Evolutionary conservation across 2,888 invertebrate species (phyloP), one percentile per base, ranked within the genome.

Genomic region (Sphinx pinastri): DNA sequence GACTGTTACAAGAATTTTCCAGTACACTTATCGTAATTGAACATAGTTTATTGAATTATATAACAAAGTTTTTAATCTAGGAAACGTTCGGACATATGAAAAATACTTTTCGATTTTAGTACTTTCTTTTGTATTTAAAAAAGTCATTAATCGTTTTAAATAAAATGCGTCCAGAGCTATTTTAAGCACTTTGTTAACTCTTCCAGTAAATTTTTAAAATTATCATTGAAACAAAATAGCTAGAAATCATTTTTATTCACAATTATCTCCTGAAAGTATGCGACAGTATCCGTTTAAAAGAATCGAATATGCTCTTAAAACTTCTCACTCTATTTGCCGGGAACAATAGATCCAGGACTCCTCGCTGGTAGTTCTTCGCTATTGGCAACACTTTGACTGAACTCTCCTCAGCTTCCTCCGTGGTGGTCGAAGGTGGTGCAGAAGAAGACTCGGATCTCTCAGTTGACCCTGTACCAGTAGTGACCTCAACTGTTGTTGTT

Each of bases 271-370:
- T 72, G 74, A 90, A 91, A 2, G 90, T 91, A 72, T 86, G 77
- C 0, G 92, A 92, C 13, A 92, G 71, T 1, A 91, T 70, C 7
- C 81, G 82, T 68, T 80, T 81, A 10, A 92, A 77, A 0, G 84
- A 78, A 66, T 91, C 83, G 52, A 91, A 90, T 0, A 88, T 77
- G n/a, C 76, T 79, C 71, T 89, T 92, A 54, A 92, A 91, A 0
- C 79, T 72, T 38, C 75, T 83, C 3, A 92, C 89, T 73, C 92
- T 84, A 0, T 78, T 71, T 1, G 88, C 77, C 0, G 92, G 92
- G 25, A 92, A 86, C 0, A 92, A 79, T 0, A 92, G 71, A 72
- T 92, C 92, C 2, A 92, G 57, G 0, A 92, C 80, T 0, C 92
- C 91, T 77, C 84, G 81, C 60, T 87, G 82, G 2, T 78, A 71